Evolutionary conservation across 64 coral and sea anemone genomes (phyloP).

Genomic region (Montipora capricornis): DNA sequence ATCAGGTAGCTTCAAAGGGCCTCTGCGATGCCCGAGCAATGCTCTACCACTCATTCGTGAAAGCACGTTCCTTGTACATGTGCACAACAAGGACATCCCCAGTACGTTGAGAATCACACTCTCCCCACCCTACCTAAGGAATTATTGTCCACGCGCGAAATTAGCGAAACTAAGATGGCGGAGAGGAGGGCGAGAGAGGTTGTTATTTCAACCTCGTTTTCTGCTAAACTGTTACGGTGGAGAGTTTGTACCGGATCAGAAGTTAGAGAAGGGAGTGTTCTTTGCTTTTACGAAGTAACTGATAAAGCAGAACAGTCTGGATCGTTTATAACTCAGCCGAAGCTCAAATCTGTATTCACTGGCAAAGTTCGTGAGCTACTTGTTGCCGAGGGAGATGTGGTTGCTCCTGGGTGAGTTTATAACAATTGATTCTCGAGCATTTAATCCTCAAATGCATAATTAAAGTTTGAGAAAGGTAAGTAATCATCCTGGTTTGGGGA

Average conservation of each 20-base stretch:
- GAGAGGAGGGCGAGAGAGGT: slow-evolving; percentile 72
- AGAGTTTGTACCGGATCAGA: slow-evolving; percentile 73
- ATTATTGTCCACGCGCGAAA: slow-evolving; percentile 60
- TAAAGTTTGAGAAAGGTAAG: background rate
- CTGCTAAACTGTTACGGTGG: slow-evolving; percentile 84
- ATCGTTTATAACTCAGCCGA: slow-evolving; percentile 92
- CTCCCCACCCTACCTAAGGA: slow-evolving; percentile 19
- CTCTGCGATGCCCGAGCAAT: too few relatives aligned
- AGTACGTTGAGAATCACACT: background rate
- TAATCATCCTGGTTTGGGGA: background rate
- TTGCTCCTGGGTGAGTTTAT: slow-evolving; percentile 79
- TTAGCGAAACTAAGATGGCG: slow-evolving; percentile 91
- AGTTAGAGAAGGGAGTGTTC: slow-evolving; percentile 95
- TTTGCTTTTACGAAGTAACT: slow-evolving; percentile 91
- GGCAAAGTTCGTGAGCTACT: slow-evolving; percentile 85
- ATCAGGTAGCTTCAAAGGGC: too few relatives aligned
- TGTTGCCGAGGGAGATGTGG: slow-evolving; percentile 88
- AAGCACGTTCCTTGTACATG: too few relatives aligned
- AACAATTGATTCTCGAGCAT: background rate
- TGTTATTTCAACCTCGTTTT: slow-evolving; percentile 81
- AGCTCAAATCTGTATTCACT: slow-evolving; percentile 83
- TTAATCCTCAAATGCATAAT: background rate
- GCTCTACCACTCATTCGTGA: too few relatives aligned
- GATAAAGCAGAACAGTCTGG: slow-evolving; percentile 52
- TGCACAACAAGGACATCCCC: too few relatives aligned